Evolutionary conservation across 2,888 invertebrate genomes (phyloP), one percentile per base, ranked within the genome.

Genomic region (Oscheius sp.): DNA sequence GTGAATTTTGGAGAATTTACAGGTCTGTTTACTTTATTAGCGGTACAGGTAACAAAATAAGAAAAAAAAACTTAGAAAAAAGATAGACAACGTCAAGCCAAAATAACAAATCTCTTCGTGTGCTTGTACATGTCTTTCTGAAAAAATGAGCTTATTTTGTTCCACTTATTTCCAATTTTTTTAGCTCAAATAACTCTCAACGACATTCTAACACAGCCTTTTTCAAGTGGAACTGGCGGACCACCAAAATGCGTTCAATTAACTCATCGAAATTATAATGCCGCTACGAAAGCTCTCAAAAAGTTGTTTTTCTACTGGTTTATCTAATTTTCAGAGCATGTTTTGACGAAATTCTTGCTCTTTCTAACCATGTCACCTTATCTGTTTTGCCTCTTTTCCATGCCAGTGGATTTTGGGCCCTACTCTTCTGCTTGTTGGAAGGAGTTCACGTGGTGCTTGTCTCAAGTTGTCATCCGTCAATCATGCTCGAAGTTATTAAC

Each of bases 351-450:
- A 64, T 79, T 8, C 54, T 69, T 0, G 49, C 20, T 1, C 47
- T 63, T 3, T 67, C 71, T 4, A 41, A 49, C 2, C 68, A 69
- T 26, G 67, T 71, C 17, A 82, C 80, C 0, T 51, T 83, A 20
- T 83, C 83, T 22, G 71, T 83, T 49, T 67, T 83, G 17, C 83
- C 83, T 1, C 83, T 83, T 56, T 74, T 78, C 65, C 83, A 84
- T 69, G 83, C 74, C 5, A 78, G 78, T 17, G 83, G 83, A 9
- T 83, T 82, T 54, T 83, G 83, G 83, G 82, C 82, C 0, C 45
- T 83, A 12, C 51, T 83, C 14, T 75, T 76, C 59, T 82, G 80
- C 28, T 69, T 83, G 8, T 66, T 83, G 6, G 76, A 77, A 57
- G 83, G 83, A n/a, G 80, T 83, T 24, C 77, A 80, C 45, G 70